Evolutionary conservation across 2,797 vertebrate genomes (phyloP), one percentile per base, ranked within the genome.

Genomic region (Sebastolobus alascanus): DNA sequence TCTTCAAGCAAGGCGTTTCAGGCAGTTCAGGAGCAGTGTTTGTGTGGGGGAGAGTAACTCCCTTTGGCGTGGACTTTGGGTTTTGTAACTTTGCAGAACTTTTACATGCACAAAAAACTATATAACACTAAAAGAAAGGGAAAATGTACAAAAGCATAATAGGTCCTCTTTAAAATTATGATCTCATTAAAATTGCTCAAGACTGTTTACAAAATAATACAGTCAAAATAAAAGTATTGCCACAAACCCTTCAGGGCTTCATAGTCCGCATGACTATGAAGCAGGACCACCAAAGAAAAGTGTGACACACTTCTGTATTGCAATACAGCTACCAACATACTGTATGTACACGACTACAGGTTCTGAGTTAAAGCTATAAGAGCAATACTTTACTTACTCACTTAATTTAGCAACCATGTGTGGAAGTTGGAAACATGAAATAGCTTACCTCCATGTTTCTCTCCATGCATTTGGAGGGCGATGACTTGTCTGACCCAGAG

Each of bases 361-460:
- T 25, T 60, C n/a, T 29, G 8, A 59, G 4, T 58, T 25, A 50
- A 29, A 16, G 5, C 25, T n/a, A 12, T 10, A 35, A 46, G 2
- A 77, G 52, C 27, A 68, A 37, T 37, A 37, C 37, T 56, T 22
- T 4, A 50, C 60, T 27, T 25, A 37, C 54, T 20, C 8, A 22
- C n/a, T 35, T 33, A 4, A 31, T 61, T 70, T 25, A 31, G 38
- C 43, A 70, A 54, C 10, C 35, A 40, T 18, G 63, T 52, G 55
- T 56, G 33, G 69, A 37, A 63, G 56, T 50, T 61, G 12, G 2
- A 70, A 72, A 65, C 10, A 33, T 74, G 2, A 82, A 80, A 38
- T 37, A 70, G 63, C 96, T 95, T 89, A 96, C 96, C 95, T 95
- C 95, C 96, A 96, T 95, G 77, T 90, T 93, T 68, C 60, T 80